Base-by-base conservation (phyloP, 2,113 vertebrate species). In the Ciconia stormi region DNA sequence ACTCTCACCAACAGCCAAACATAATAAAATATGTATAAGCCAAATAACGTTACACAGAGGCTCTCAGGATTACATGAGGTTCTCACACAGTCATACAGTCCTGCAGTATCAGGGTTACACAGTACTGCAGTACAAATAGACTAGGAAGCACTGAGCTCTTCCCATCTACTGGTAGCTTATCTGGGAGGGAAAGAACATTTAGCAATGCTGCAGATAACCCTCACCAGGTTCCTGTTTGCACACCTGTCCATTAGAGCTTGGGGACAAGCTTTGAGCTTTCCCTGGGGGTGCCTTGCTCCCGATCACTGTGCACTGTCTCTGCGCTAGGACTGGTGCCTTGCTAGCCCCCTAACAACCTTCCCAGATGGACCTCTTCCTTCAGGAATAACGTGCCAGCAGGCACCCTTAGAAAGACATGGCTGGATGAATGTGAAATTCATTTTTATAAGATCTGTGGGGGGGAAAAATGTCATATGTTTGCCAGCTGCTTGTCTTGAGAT, bases 1-100 rank as follows among this genome's bases (percentile, higher is more conserved):
- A 97, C 94, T 97, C 92, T 94, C 91, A 96, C 93, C 95, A 97
- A 96, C 89, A 97, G 93, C 91, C 84, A 97, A 97, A 96, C 87
- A 93, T 93, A 98, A 98, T 98, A 97, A 98, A 98, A 97, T 94
- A 94, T 77, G 70, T 88, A 52, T 89, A 97, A 97, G 94, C 91
- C 94, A 94, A 96, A 87, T 93, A 94, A 91, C 19, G 76, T 85
- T 94, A 90, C 91, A 89, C 94, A 96, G 96, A 91, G 93, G 81
- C 73, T 72, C 70, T 49, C 16, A 67, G 42, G 27, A 66, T 84
- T 58, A 58, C 59, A 44, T 26, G 36, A 66, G 82, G 76, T 72
- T 95, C 78, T 76, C 82, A 73, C 47, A 13, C 42, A 44, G 87
- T 12, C 11, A 6, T 20, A 49, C 1, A 21, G 20, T 30, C n/a